A percentile compares a stretch with the other conserved stretches of the same genome.
phyloP scores from a whole-genome alignment of 2,797 vertebrate genomes.

The Anolis apletophallus region DNA sequence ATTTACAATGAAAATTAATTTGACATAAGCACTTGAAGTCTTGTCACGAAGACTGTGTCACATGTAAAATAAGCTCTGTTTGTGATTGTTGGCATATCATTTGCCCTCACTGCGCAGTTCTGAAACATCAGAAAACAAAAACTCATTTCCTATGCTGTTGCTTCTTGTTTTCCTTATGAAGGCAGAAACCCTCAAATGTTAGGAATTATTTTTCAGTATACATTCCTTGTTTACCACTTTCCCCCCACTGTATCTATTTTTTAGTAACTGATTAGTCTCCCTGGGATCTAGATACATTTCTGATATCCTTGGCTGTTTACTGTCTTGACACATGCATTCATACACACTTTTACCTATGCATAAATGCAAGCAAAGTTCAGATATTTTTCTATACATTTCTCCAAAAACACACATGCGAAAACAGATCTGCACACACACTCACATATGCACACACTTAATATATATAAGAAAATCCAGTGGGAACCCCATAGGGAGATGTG shows the following conservation, averaged over 20 bases:
- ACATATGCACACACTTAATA: constrained; percentile 17
- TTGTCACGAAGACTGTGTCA: constrained; percentile 50
- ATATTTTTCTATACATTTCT: constrained; percentile 68
- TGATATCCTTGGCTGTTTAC: constrained; percentile 70
- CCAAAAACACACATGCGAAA: constrained; percentile 55
- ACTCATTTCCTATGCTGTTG: constrained; percentile 69
- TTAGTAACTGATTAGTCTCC: constrained; percentile 78
- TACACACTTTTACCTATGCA: constrained; percentile 64
- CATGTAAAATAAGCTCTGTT: constrained; percentile 58
- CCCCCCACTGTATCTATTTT: constrained; percentile 71
- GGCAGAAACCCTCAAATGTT: constrained; percentile 65
- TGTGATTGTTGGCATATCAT: constrained; percentile 43
- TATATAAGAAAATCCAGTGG: constrained; percentile 64
- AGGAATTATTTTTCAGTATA: constrained; percentile 72
- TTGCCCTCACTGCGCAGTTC: constrained; percentile 54
- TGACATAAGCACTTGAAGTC: constrained; percentile 36
- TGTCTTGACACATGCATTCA: constrained; percentile 61
- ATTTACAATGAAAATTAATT: constrained; percentile 42
- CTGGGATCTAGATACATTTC: constrained; percentile 71
- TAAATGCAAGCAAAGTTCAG: constrained; percentile 66
- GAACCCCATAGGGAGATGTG: constrained; percentile 73
- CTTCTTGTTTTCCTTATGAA: constrained; percentile 46
- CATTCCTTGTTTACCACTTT: constrained; percentile 74
- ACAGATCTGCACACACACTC: constrained; percentile 39
- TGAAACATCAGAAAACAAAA: constrained; percentile 63